Evolutionary conservation across 1,140 invertebrate genomes (phyloP).

Genomic region (Orius insidiosus): DNA sequence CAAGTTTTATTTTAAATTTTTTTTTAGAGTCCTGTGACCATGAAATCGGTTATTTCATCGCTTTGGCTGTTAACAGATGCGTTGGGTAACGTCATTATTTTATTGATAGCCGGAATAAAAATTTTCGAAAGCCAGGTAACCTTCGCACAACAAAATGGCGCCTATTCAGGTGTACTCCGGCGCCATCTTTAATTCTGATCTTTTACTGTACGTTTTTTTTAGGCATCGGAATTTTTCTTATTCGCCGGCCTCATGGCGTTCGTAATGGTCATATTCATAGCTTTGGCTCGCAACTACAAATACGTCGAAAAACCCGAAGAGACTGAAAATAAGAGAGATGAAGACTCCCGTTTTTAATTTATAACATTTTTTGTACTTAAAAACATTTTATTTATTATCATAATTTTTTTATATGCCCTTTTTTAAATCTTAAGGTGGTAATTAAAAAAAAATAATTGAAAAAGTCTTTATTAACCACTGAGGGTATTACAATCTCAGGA

Average conservation of each 20-base stretch:
- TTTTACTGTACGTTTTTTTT: no score
- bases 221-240: conserved; percentile 74
- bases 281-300: conserved; percentile 54
- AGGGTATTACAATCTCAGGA: no score
- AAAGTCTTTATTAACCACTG: no score
- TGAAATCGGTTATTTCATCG: conserved; percentile 85
- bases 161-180: no score
- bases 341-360: conserved; percentile 3
- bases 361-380: no score
- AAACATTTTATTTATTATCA: no score
- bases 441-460: no score
- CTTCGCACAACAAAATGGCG: no score
- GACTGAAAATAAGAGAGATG: neutral
- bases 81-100: conserved; percentile 77
- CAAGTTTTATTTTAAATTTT: conserved; percentile 26
- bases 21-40: conserved; percentile 69
- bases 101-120: conserved; percentile 51
- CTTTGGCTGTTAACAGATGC: conserved; percentile 79
- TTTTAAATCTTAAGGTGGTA: no score
- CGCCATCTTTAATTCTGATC: no score
- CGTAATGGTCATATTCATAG: conserved; percentile 63
- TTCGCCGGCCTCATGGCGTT: conserved; percentile 71
- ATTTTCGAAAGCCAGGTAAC: conserved; percentile 33
- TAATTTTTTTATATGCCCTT: no score
- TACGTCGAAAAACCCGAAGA: conserved; percentile 30